Evolutionary conservation across 1,140 invertebrate species (phyloP), one percentile per base, ranked within the genome.

Genomic region (Armadillidium nasatum): DNA sequence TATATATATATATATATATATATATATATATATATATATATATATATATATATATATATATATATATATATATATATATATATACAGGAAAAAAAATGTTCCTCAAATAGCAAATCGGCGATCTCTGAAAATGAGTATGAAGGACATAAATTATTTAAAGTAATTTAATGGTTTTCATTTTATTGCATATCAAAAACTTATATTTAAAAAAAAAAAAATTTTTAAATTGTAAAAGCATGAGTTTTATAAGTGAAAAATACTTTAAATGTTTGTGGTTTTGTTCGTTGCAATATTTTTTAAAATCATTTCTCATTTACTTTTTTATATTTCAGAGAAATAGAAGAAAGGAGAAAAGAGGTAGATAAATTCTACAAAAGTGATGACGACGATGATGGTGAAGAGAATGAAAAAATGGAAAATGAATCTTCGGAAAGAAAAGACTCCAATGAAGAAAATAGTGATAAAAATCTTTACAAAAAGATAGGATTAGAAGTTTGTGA

Each of bases 351-450:
- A 82, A 89, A 88, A 82, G 86, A 87, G 84, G 86, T 88, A 70
- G 85, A 88, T 81, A 85, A 87, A 79, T 85, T 89, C 79, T 89
- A 87, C 80, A 88, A 88, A 83, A 89, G 88, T 83, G 88, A 89
- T 76, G 84, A 84, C 70, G 88, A 88, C 77, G 82, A 84, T 54
- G 78, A 77, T 19, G 80, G 80, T 15, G 71, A 46, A 22, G 71
- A 74, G n/a, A n/a, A n/a, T n/a, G n/a, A n/a, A n/a, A n/a, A n/a
- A n/a, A n/a, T n/a, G n/a, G n/a, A n/a, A 33, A 71, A 76, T 21
- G 76, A 70, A 19, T 19, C 74, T 69, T 50, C 19, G 33, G 4
- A 54, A 68, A n/a, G n/a, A 33, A 21, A 46, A 68, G 21, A 23
- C 10, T 11, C 21, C 0, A 15, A 7, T 60, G 50, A 60, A 13